These are phyloP conservation scores for Alviniconcha strummeri DNA, from an alignment of 2,888 invertebrate genomes.

Conservation along the genomic window DNA sequence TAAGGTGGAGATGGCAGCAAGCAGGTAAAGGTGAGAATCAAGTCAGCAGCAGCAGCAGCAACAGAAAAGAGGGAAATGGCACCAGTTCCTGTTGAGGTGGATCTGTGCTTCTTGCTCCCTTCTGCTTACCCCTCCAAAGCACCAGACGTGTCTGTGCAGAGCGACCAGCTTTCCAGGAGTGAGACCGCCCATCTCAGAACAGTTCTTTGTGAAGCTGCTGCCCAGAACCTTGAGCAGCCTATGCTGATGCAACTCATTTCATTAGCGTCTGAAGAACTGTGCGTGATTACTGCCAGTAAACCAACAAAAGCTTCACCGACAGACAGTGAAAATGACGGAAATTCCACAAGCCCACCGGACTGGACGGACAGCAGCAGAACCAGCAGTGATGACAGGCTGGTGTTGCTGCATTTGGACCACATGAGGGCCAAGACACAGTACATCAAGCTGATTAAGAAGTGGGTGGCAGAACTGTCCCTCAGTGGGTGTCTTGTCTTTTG, in stretches of 20 bases:
- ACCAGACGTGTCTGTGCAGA: slow-evolving; percentile 10
- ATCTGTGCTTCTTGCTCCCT: slow-evolving; percentile 16
- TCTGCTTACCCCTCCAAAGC: neutral
- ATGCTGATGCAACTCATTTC: slow-evolving; percentile 21
- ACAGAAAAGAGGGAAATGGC: neutral
- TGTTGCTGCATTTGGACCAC: slow-evolving; percentile 62
- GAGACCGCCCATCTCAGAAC: slow-evolving; percentile 1
- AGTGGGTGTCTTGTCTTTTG: slow-evolving; percentile 58
- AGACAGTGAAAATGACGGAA: neutral
- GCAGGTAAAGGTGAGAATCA: slow-evolving; percentile 7
- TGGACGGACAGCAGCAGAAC: neutral
- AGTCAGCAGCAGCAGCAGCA: neutral
- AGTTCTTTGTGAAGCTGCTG: neutral
- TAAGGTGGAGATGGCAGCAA: slow-evolving; percentile 18
- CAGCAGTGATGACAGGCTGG: neutral
- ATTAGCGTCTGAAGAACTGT: slow-evolving; percentile 8
- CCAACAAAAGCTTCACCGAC: neutral
- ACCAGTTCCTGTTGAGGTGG: neutral
- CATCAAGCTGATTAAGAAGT: slow-evolving; percentile 59
- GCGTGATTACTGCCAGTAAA: neutral
- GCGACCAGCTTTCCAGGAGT: slow-evolving; percentile 16
- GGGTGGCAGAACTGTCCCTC: slow-evolving; percentile 55
- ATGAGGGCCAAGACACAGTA: slow-evolving; percentile 63
- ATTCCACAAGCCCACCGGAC: too few relatives aligned
- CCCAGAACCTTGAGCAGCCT: slow-evolving; percentile 3